These are phyloP conservation scores for Apoderus coryli DNA, from an alignment of 2,888 invertebrate genomes.

Conservation along the genomic window DNA sequence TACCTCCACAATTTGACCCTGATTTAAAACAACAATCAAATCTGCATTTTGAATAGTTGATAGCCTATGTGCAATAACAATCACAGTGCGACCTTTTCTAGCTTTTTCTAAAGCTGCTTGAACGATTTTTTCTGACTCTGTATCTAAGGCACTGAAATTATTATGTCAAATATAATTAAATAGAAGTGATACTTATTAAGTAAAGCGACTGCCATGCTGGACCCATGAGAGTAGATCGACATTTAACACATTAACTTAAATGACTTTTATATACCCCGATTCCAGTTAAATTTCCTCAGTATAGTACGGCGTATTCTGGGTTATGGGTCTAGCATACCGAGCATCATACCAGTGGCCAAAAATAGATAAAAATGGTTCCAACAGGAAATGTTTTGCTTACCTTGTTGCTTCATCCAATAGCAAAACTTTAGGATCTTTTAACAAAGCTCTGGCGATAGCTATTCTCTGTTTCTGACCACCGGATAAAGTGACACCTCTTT, in stretches of 20 bases:
- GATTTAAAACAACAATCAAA: slow-evolving; percentile 76
- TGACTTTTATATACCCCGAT: no score
- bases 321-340: not conserved
- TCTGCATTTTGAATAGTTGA: slow-evolving; percentile 88
- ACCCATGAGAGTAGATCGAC: not conserved
- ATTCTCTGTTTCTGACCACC: slow-evolving; percentile 93
- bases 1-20: slow-evolving; percentile 75
- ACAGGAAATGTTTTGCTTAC: no score
- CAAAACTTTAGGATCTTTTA: slow-evolving; percentile 79
- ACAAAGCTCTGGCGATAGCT: slow-evolving; percentile 84
- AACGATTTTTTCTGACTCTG: slow-evolving; percentile 82
- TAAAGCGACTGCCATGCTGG: not conserved
- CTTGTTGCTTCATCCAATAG: slow-evolving; percentile 92
- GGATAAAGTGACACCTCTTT: slow-evolving; percentile 80
- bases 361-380: not conserved
- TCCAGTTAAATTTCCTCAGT: no score
- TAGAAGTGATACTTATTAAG: not conserved
- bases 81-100: slow-evolving; percentile 70
- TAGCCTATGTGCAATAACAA: slow-evolving; percentile 90
- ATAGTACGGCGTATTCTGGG: no score
- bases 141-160: slow-evolving; percentile 67
- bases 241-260: no score
- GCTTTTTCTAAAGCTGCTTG: slow-evolving; percentile 79
- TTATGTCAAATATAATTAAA: slow-evolving; percentile 6
- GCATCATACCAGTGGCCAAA: not conserved